Percentiles rank a stretch among this genome's conserved stretches.
Evolutionary conservation across 2,113 vertebrate genomes (phyloP).

Genomic region (Myocastor coypus): DNA sequence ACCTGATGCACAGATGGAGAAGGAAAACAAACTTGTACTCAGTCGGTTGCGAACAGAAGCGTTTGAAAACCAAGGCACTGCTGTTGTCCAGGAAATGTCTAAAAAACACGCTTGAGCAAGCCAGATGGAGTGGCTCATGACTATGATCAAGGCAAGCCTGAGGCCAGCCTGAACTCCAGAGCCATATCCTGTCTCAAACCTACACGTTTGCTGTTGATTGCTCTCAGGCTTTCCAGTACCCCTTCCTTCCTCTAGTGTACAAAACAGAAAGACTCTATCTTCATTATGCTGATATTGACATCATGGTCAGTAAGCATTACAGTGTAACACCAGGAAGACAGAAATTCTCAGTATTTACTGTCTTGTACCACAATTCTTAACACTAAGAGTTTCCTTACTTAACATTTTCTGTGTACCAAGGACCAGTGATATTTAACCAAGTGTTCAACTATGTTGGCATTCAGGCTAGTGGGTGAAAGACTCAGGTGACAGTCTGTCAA

Average conservation of each 20-base stretch:
- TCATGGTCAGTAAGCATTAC: neutral
- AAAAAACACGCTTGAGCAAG: neutral
- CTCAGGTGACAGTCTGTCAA: neutral
- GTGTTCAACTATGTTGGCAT: neutral
- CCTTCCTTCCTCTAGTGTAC: neutral
- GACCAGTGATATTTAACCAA: neutral
- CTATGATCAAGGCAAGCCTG: too few species aligned
- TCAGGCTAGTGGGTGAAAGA: neutral
- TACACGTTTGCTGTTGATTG: neutral
- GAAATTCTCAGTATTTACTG: slow-evolving; percentile 11
- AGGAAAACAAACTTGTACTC: neutral
- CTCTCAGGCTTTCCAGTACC: neutral
- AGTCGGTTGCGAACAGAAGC: neutral
- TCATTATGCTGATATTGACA: neutral
- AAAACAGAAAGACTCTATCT: neutral
- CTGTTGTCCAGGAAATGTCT: neutral
- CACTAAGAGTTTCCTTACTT: neutral
- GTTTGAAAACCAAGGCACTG: neutral
- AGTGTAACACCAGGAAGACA: neutral
- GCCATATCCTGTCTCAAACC: neutral
- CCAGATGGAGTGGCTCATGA: neutral
- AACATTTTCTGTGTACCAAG: neutral
- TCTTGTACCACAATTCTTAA: neutral
- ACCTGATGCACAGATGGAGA: neutral
- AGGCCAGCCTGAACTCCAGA: neutral